phyloP scores from a whole-genome alignment of 2,888 invertebrate species.

The Hyppa rectilinea region DNA sequence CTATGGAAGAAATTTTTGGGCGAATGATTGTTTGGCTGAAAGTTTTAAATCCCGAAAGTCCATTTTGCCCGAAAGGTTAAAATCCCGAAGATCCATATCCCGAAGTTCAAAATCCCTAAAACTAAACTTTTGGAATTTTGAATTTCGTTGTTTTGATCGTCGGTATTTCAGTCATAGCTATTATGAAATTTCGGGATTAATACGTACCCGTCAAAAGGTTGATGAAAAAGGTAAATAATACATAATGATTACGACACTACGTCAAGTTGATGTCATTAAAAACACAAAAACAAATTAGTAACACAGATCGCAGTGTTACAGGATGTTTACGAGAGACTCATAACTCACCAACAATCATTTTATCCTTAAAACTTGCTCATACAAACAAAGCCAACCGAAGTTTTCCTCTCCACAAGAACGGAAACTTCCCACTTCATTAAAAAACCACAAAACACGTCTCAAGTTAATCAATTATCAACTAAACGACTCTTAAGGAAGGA shows the following conservation, averaged over 20 bases:
- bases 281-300: conserved; percentile 1
- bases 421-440: conserved; percentile 44
- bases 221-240: conserved; percentile 1
- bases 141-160: no score
- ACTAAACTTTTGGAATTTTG: no score
- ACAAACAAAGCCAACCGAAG: conserved; percentile 20
- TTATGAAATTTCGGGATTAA: no score
- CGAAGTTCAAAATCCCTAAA: no score
- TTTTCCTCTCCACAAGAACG: conserved; percentile 38
- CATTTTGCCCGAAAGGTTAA: no score
- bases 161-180: no score
- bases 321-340: background rate
- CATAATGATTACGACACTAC: background rate
- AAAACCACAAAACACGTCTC: conserved; percentile 21
- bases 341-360: background rate
- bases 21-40: no score
- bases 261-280: background rate
- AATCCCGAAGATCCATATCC: no score
- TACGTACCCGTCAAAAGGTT: no score
- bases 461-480: conserved; percentile 31
- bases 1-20: no score
- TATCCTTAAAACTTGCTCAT: conserved; percentile 27
- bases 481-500: conserved; percentile 38
- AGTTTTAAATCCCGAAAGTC: no score
- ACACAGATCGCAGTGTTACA: background rate